phyloP scores from a whole-genome alignment of 2,888 invertebrate species.

The Mactromeris polynyma region DNA sequence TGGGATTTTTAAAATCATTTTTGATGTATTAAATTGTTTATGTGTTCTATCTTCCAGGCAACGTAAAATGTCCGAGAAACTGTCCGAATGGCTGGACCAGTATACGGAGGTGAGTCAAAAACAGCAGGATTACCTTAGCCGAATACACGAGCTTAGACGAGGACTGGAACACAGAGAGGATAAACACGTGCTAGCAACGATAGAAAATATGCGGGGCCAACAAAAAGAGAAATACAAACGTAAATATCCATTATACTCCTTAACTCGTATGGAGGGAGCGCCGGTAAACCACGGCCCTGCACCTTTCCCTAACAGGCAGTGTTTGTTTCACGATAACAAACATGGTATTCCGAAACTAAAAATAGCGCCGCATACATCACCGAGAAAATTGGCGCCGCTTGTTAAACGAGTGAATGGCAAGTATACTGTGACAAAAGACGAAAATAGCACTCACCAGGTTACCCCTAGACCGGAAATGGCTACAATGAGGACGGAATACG shows the following conservation, averaged over 20 bases:
- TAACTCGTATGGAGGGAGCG: constrained; percentile 62
- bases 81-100: constrained; percentile 76
- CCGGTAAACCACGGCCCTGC: constrained; percentile 65
- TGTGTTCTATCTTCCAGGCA: constrained; percentile 57
- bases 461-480: constrained; percentile 66
- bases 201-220: constrained; percentile 66
- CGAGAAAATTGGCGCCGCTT: constrained; percentile 73
- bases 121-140: constrained; percentile 75
- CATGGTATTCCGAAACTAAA: constrained; percentile 48
- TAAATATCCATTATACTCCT: constrained; percentile 64
- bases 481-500: constrained; percentile 77
- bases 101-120: constrained; percentile 74
- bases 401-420: constrained; percentile 61
- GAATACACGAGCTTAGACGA: constrained; percentile 72
- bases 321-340: constrained; percentile 63
- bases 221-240: constrained; percentile 47
- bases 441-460: neutral
- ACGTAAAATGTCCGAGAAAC: constrained; percentile 63
- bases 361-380: constrained; percentile 60
- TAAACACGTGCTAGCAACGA: constrained; percentile 64
- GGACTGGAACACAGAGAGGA: constrained; percentile 69
- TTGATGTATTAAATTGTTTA: too few species aligned
- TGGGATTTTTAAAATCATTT: too few species aligned
- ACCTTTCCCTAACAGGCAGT: constrained; percentile 71
- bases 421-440: constrained; percentile 25